Percentiles rank a stretch among this genome's conserved stretches.
Conservation (phyloP, 2,888 invertebrate genomes). For the Idaea dimidiata region DNA sequence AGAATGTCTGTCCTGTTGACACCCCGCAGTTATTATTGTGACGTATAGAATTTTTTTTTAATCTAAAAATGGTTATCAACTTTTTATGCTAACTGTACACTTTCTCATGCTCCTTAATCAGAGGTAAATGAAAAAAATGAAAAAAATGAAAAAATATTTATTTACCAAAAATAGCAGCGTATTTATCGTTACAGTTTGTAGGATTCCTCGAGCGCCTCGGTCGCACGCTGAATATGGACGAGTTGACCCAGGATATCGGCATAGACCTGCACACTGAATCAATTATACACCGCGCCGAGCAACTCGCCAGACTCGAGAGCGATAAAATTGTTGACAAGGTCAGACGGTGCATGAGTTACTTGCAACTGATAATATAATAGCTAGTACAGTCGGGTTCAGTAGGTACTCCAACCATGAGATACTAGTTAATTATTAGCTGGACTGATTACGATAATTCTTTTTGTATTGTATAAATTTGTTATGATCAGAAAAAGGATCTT, state of each 20-base stretch:
- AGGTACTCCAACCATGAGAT: background rate
- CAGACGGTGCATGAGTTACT: constrained; percentile 36
- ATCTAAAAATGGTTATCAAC: no score
- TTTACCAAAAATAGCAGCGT: no score
- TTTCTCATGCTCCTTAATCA: constrained; percentile 11
- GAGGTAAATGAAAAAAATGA: background rate
- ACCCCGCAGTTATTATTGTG: no score
- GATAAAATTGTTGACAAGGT: constrained; percentile 93
- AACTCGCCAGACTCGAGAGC: constrained; percentile 88
- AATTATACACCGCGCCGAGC: constrained; percentile 91
- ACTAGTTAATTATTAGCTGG: constrained; percentile 1
- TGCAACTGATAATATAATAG: background rate
- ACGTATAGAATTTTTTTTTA: no score
- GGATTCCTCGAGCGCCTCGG: constrained; percentile 92
- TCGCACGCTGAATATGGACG: constrained; percentile 91
- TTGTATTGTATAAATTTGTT: no score
- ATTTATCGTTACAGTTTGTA: constrained; percentile 82
- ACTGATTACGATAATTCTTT: no score
- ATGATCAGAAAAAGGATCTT: no score
- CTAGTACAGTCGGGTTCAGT: no score
- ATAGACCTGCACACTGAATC: constrained; percentile 92
- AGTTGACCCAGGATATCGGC: constrained; percentile 89
- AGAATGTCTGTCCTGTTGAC: no score
- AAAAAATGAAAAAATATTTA: no score
- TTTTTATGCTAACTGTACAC: background rate